Evolutionary conservation across 2,888 invertebrate species (phyloP).

Genomic region (Oithona nana): DNA sequence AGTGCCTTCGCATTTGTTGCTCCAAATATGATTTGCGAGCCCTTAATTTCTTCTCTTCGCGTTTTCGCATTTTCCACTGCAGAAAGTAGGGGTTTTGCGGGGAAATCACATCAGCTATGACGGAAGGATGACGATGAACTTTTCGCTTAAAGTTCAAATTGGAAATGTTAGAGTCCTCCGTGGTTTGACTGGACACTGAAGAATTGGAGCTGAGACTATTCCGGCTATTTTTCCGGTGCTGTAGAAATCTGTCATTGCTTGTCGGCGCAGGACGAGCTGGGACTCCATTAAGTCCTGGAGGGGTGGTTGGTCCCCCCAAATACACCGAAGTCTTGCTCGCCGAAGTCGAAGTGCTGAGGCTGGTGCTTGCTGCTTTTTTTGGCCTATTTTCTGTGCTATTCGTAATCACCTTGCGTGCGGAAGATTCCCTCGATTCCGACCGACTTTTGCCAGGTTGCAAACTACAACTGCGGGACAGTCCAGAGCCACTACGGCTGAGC

Average conservation of each 20-base stretch:
- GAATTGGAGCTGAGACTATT: neutral
- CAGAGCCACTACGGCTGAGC: no score
- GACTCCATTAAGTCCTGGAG: neutral
- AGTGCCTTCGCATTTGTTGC: neutral
- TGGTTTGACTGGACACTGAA: neutral
- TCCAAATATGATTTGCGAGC: neutral
- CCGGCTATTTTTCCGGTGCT: neutral
- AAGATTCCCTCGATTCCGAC: neutral
- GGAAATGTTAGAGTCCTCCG: neutral
- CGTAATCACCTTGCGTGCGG: neutral
- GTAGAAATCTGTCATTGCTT: neutral
- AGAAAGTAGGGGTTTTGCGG: neutral
- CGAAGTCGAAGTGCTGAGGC: no score
- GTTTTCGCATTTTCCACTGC: constrained; percentile 1
- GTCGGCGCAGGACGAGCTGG: neutral
- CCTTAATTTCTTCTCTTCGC: neutral
- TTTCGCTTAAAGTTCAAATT: neutral
- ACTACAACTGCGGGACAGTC: neutral
- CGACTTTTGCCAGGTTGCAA: neutral
- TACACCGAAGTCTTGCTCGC: neutral
- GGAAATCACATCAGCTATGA: neutral
- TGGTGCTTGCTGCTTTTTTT: no score
- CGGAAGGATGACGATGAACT: neutral
- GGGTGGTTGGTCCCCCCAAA: neutral
- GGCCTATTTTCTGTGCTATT: neutral